Base-by-base conservation (phyloP, 2,113 vertebrate species). In the Poeciliopsis turrubarensis region DNA sequence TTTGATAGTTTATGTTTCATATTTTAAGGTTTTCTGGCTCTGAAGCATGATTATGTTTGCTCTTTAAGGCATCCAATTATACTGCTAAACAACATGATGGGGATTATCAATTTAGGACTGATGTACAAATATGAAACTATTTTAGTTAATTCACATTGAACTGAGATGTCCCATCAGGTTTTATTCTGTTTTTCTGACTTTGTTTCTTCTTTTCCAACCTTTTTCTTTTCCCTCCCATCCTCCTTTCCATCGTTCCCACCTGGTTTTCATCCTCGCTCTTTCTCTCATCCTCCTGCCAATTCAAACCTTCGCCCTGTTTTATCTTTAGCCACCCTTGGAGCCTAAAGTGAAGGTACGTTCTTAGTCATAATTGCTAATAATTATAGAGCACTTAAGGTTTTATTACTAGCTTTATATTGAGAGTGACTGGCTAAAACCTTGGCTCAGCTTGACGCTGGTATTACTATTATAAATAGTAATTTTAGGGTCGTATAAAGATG, bases 281-380 rank as follows among this genome's bases (percentile, higher is more conserved):
- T 10, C 44, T 22, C 39, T 61, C 75, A 27, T 84, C 63, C 29
- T 70, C 7, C 2, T 63, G 57, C 64, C 27, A 41, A 73, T 37
- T 68, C 64, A 75, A 78, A 72, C 79, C 62, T 37, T 31, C 3
- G 1, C 29, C 29, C 47, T 31, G 39, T 26, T 15, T 63, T 73
- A 13, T 19, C 10, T 67, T 79, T 73, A 91, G 89, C 88, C 80
- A 13, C 83, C 85, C 44, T 37, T 85, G 89, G 91, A 91, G 77
- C 84, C 86, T 72, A 92, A 92, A 88, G 79, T 85, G 25, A 92
- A 91, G 89, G 87, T 90, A 91, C 51, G 88, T 87, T 80, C 26
- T 15, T 44, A 62, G 65, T 15, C 37, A 66, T 26, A 15, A 12
- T 47, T 7, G 17, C 17, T 47, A 19, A 47, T 47, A 47, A 47